phyloP scores from a whole-genome alignment of 2,797 vertebrate species.

The Peromyscus aztecus region DNA sequence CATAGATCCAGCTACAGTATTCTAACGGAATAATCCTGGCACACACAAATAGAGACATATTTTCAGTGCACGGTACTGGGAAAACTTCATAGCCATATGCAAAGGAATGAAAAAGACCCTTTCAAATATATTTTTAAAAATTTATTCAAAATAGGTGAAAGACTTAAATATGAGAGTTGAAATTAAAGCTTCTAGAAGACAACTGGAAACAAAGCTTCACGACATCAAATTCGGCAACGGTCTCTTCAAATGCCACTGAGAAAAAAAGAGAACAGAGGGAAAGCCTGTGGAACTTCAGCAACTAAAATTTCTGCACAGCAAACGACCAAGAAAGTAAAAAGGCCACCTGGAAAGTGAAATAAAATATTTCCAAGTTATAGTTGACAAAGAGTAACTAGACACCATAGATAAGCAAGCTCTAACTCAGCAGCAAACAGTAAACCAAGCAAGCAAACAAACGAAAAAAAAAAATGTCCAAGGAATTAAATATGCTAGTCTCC shows the following conservation, averaged over 20 bases:
- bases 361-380: background rate
- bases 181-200: background rate
- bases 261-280: background rate
- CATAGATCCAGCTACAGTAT: background rate
- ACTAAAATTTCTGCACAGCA: background rate
- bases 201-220: background rate
- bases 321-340: background rate
- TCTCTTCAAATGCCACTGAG: background rate
- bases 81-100: background rate
- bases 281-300: background rate
- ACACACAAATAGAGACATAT: background rate
- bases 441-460: too few relatives aligned
- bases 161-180: background rate
- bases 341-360: background rate
- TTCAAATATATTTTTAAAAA: background rate
- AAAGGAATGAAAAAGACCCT: background rate
- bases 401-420: background rate
- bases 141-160: background rate
- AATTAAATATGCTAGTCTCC: background rate
- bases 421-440: background rate
- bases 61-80: background rate
- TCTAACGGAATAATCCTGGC: background rate
- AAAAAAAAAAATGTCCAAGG: background rate
- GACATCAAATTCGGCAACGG: background rate
- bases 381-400: background rate